phyloP scores from a whole-genome alignment of 2,113 vertebrate genomes.

The Crotalus tigris region DNA sequence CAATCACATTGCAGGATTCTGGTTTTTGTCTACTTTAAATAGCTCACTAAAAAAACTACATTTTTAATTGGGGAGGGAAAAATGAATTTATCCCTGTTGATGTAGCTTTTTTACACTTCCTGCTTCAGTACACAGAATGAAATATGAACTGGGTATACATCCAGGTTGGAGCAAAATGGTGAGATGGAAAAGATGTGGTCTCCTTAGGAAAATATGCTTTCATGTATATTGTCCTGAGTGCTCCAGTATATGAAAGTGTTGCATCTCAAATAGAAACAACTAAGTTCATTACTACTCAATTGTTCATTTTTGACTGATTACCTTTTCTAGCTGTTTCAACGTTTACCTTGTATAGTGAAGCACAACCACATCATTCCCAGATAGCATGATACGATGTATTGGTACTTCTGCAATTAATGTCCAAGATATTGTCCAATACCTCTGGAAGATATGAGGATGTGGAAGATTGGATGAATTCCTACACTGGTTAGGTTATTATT shows the following conservation, averaged over 20 bases:
- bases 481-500: background rate
- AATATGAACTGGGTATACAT: background rate
- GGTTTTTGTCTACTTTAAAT: slow-evolving; percentile 1
- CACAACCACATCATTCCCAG: background rate
- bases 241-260: background rate
- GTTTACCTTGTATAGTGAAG: background rate
- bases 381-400: background rate
- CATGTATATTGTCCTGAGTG: background rate
- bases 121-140: background rate
- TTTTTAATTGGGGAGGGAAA: background rate
- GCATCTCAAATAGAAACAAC: background rate
- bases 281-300: background rate
- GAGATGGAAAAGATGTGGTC: background rate
- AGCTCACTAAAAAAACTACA: slow-evolving; percentile 17
- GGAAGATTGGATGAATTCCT: background rate
- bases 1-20: background rate
- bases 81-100: background rate
- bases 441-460: background rate
- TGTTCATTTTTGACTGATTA: background rate
- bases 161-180: background rate
- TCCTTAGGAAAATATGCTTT: background rate
- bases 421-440: background rate
- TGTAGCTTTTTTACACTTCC: background rate
- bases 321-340: background rate
- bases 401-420: background rate